These are phyloP conservation scores for Andricus quercusramuli DNA, from an alignment of 2,888 invertebrate genomes.

Conservation along the genomic window DNA sequence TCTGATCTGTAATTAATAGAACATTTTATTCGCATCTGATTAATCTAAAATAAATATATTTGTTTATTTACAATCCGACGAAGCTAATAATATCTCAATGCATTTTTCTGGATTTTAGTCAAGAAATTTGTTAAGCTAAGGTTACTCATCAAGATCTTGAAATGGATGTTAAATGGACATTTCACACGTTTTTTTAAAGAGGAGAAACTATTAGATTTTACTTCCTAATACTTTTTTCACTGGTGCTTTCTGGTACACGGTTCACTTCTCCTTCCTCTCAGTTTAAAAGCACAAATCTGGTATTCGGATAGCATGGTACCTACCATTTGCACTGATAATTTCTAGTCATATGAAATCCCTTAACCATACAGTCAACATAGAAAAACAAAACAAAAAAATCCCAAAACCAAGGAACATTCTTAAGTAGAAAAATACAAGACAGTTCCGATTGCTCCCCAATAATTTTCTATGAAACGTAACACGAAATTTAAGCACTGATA, in stretches of 20 bases:
- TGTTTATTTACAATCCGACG: conserved; percentile 19
- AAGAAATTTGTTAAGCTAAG: conserved; percentile 21
- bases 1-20: conserved; percentile 44
- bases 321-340: conserved; percentile 56
- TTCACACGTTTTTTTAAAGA: conserved; percentile 5
- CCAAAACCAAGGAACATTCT: conserved; percentile 34
- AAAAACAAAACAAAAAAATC: conserved; percentile 46
- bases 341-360: conserved; percentile 58
- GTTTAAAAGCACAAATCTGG: conserved; percentile 70
- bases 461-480: conserved; percentile 18
- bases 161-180: conserved; percentile 23
- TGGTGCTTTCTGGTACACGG: conserved; percentile 62
- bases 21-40: conserved; percentile 39
- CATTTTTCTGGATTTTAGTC: background rate
- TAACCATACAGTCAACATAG: conserved; percentile 60
- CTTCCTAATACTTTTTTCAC: conserved; percentile 18
- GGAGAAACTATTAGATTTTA: conserved; percentile 3
- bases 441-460: background rate
- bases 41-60: conserved; percentile 31
- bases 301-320: conserved; percentile 63
- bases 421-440: conserved; percentile 22
- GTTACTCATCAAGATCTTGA: conserved; percentile 19
- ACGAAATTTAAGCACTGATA: conserved; percentile 25
- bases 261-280: conserved; percentile 78
- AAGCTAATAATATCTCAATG: background rate